A percentile compares a stretch with the other conserved stretches of the same genome.
These are phyloP conservation scores for Petrocephalus sullivani DNA, from an alignment of 2,797 vertebrate genomes.

Conservation along the genomic window DNA sequence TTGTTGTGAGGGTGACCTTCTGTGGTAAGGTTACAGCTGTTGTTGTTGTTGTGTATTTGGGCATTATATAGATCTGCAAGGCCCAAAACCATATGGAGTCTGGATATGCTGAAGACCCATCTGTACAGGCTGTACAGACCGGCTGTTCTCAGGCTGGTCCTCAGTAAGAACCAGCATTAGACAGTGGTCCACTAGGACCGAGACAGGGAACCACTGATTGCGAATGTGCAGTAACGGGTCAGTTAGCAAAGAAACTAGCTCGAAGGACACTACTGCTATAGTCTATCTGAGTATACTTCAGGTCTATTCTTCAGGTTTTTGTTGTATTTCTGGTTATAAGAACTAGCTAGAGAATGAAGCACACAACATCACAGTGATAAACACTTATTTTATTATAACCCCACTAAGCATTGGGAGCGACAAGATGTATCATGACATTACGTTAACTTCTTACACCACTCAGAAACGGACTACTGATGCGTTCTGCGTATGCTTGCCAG, in stretches of 20 bases:
- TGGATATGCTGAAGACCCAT: neutral
- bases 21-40: slow-evolving; percentile 25
- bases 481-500: neutral
- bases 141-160: neutral
- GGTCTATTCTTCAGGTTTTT: slow-evolving; percentile 46
- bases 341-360: slow-evolving; percentile 46
- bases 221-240: neutral
- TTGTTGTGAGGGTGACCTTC: slow-evolving; percentile 26
- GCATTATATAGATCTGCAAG: slow-evolving; percentile 26
- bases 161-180: neutral
- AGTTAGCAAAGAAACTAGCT: slow-evolving; percentile 2
- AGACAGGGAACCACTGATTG: neutral
- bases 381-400: slow-evolving; percentile 6
- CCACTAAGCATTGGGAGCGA: neutral
- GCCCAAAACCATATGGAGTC: neutral
- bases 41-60: slow-evolving; percentile 27
- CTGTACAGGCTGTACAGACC: neutral
- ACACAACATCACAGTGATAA: slow-evolving; percentile 31
- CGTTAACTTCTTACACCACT: neutral
- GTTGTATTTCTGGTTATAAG: slow-evolving; percentile 36
- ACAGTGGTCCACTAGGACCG: neutral
- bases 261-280: slow-evolving; percentile 51
- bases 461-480: neutral
- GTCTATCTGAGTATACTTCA: slow-evolving; percentile 58
- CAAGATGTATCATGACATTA: neutral